phyloP scores from a whole-genome alignment of 2,113 vertebrate species.

The Melospiza melodia region DNA sequence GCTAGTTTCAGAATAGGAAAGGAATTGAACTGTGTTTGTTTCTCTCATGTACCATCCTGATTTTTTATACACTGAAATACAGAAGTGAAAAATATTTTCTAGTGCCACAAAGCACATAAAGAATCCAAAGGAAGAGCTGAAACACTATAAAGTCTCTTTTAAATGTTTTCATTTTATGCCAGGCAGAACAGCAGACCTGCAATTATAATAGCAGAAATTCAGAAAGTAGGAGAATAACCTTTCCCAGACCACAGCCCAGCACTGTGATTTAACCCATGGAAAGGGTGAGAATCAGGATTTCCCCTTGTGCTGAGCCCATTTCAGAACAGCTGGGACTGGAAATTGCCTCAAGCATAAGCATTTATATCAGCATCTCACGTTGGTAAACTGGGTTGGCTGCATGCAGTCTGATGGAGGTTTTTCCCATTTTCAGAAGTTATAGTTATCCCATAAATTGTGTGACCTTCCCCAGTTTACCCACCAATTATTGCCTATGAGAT shows the following conservation, averaged over 20 bases:
- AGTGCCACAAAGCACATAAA: background rate
- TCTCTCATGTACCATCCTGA: background rate
- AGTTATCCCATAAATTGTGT: fast-evolving
- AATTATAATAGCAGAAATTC: background rate
- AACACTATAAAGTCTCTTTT: background rate
- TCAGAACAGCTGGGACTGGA: background rate
- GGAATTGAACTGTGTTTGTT: background rate
- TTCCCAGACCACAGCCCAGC: background rate
- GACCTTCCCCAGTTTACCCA: background rate
- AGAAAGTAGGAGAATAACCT: background rate
- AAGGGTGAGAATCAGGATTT: background rate
- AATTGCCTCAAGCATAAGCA: background rate
- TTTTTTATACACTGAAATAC: background rate
- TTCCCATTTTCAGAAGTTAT: background rate
- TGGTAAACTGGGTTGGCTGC: background rate
- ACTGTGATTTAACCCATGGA: background rate
- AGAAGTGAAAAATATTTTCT: background rate
- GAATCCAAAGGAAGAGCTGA: background rate
- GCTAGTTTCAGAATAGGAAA: slow-evolving; percentile 32
- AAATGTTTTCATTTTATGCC: background rate
- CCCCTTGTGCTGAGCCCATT: background rate
- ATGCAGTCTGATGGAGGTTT: background rate
- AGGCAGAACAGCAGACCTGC: background rate
- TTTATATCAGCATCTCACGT: background rate
- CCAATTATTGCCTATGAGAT: background rate